A percentile compares a stretch with the other conserved stretches of the same genome.
These are phyloP conservation scores for Kobus ellipsiprymnus DNA, from an alignment of 2,113 vertebrate genomes.

Conservation along the genomic window DNA sequence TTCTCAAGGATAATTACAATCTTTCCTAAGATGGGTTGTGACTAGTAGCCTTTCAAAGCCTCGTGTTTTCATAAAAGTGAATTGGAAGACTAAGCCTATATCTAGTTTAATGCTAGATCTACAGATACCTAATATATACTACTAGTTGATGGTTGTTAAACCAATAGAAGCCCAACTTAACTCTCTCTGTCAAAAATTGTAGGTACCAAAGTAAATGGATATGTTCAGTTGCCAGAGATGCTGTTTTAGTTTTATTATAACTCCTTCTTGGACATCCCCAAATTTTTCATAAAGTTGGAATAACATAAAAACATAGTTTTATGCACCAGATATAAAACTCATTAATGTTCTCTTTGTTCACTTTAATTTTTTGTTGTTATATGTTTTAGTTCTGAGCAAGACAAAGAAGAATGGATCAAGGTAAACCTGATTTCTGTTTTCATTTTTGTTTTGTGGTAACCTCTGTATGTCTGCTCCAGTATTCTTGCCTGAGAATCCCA, in stretches of 20 bases:
- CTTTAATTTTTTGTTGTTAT: slow-evolving; percentile 70
- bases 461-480: neutral
- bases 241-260: slow-evolving; percentile 14
- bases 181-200: neutral
- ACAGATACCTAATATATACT: neutral
- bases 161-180: neutral
- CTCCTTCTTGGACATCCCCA: neutral
- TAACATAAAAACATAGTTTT: slow-evolving; percentile 8
- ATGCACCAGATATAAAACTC: neutral
- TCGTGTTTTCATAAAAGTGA: neutral
- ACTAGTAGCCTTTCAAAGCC: neutral
- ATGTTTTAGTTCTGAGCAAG: slow-evolving; percentile 91
- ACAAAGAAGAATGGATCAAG: slow-evolving; percentile 97
- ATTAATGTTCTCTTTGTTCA: slow-evolving; percentile 49
- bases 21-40: neutral
- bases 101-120: neutral
- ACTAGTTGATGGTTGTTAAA: neutral
- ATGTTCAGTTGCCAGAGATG: neutral
- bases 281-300: slow-evolving; percentile 34
- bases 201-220: neutral
- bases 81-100: neutral
- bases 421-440: slow-evolving; percentile 77
- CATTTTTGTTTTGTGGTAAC: neutral
- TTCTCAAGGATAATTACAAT: neutral
- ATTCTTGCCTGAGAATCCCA: neutral